Base-by-base conservation (phyloP, 92 coral and sea anemone genomes). In the Porites cylindrica region DNA sequence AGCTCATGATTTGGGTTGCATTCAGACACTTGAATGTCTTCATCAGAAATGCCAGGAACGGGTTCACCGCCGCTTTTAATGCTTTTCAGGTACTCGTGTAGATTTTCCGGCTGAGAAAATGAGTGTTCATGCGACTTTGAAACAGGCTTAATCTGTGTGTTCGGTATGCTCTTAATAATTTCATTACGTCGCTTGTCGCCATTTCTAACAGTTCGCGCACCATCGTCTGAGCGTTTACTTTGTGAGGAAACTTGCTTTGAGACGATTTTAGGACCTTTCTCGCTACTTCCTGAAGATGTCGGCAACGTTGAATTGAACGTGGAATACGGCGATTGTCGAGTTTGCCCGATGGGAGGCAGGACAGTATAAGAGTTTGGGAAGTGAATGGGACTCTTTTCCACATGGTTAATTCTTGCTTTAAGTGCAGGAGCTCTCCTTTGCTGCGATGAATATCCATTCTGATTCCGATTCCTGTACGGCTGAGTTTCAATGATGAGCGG, bases 291-390 rank as follows among this genome's bases (percentile, higher is more conserved):
- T 8, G 79, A 51, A 72, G 69, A 12, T 12, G 56, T 20, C 10
- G 70, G 78, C 43, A 32, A 7, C 1, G 67, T 32, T 21, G 80
- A 83, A 19, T 14, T 56, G 4, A 47, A 20, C 7, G 51, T 72
- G 50, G 52, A 70, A 29, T 74, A 8, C 16, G 50, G 72, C 72
- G 80, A 64, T 52, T 29, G 51, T 13, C 53, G 47, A 23, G 80
- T 73, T 54, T 83, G 72, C 50, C 94, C 94, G 67, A 94, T 94
- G 20, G 97, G 97, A 3, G 97, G 97, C 59, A 94, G 66, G 1
- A 94, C 95, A 7, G 87, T 86, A 80, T 94, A 94, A 14, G 85
- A 94, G 50, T 89, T 90, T 1, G 95, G 95, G 32, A 91, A 86
- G 16, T 82, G 61, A 53, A 86, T 26, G 11, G 92, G 78, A 19